Percentiles rank a stretch among this genome's conserved stretches.
These are phyloP conservation scores for Sussaba pulchella DNA, from an alignment of 2,888 invertebrate species.

Conservation along the genomic window DNA sequence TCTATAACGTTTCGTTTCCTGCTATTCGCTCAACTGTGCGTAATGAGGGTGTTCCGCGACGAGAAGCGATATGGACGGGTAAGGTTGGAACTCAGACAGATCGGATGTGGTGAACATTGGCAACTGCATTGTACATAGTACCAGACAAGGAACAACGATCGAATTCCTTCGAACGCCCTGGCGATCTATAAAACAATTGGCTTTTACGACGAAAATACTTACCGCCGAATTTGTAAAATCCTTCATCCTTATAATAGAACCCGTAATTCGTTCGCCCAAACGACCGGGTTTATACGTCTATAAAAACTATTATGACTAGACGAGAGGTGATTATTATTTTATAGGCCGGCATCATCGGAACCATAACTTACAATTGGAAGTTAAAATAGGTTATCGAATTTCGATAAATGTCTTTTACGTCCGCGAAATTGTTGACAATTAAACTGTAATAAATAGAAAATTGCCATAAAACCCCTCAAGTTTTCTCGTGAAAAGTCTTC, in stretches of 20 bases:
- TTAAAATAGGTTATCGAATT: slow-evolving; percentile 17
- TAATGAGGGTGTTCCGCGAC: slow-evolving; percentile 44
- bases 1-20: slow-evolving; percentile 49
- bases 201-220: no score
- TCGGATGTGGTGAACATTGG: no score
- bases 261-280: neutral
- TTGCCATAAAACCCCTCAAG: neutral
- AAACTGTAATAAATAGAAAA: neutral
- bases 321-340: slow-evolving; percentile 15
- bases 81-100: neutral
- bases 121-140: no score
- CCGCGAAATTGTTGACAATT: neutral
- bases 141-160: no score
- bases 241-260: no score
- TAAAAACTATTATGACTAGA: slow-evolving; percentile 5
- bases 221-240: no score
- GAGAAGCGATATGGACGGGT: slow-evolving; percentile 21
- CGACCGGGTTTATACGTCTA: slow-evolving; percentile 2
- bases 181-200: no score
- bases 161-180: no score
- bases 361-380: neutral
- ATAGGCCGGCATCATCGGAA: neutral
- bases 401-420: slow-evolving; percentile 10
- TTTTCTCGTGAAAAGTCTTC: neutral
- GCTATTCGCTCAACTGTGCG: slow-evolving; percentile 53